Evolutionary conservation across 2,888 invertebrate genomes (phyloP).

Genomic region (Sceliomorpha sp.): DNA sequence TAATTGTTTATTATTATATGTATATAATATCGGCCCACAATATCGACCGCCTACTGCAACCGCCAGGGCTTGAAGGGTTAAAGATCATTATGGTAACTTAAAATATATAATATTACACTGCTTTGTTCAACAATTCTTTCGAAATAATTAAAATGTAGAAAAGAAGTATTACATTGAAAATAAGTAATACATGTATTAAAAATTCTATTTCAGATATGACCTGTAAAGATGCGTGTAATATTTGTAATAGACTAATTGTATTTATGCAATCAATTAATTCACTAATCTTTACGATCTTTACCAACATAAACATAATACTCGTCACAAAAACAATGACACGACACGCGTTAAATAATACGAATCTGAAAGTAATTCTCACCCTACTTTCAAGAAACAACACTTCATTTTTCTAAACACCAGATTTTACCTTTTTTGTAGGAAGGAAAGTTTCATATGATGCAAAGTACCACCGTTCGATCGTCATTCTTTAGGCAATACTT

Average conservation of each 20-base stretch:
- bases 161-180: not conserved
- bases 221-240: too few species aligned
- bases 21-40: too few species aligned
- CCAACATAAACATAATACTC: not conserved
- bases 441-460: conserved; percentile 30
- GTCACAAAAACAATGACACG: not conserved
- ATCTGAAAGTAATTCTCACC: conserved; percentile 27
- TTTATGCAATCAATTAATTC: too few species aligned
- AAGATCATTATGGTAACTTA: too few species aligned
- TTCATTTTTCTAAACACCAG: conserved; percentile 10
- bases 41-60: too few species aligned
- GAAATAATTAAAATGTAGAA: too few species aligned
- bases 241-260: too few species aligned
- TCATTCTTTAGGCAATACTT: conserved; percentile 5
- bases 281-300: too few species aligned
- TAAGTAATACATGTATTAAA: not conserved
- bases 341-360: not conserved
- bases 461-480: conserved; percentile 10
- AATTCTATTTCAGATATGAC: too few species aligned
- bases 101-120: too few species aligned
- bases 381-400: conserved; percentile 11
- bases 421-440: conserved; percentile 15
- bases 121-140: not conserved
- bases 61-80: too few species aligned
- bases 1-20: too few species aligned